Percentiles rank a stretch among this genome's conserved stretches.
Evolutionary conservation across 2,888 invertebrate genomes (phyloP).

Genomic region (Aethes cnicana): DNA sequence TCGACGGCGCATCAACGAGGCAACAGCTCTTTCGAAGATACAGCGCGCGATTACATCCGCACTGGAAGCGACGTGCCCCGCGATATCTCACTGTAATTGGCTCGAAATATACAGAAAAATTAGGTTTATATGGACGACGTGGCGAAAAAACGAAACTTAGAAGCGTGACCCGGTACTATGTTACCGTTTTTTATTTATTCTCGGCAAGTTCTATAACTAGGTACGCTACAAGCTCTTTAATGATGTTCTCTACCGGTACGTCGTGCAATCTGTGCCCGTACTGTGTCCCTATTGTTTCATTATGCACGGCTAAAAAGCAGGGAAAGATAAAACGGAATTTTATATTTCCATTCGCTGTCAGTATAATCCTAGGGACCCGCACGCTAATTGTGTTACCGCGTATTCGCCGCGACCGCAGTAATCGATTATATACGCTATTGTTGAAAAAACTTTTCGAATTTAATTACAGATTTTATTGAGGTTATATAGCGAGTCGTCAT

Average conservation of each 20-base stretch:
- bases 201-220: no score
- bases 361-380: slow-evolving; percentile 23
- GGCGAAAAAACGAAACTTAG: slow-evolving; percentile 7
- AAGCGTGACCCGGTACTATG: not conserved
- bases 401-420: slow-evolving; percentile 17
- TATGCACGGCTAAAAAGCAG: slow-evolving; percentile 27
- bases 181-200: slow-evolving; percentile 13
- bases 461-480: slow-evolving; percentile 27
- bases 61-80: slow-evolving; percentile 31
- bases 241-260: not conserved
- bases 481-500: slow-evolving; percentile 34
- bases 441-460: slow-evolving; percentile 14
- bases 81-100: slow-evolving; percentile 31
- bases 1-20: slow-evolving; percentile 34
- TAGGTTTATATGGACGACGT: slow-evolving; percentile 23
- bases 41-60: slow-evolving; percentile 26
- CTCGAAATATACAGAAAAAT: slow-evolving; percentile 28
- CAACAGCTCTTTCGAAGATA: slow-evolving; percentile 28
- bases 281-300: slow-evolving; percentile 25
- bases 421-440: slow-evolving; percentile 25
- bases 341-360: slow-evolving; percentile 27
- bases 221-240: no score
- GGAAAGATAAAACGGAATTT: slow-evolving; percentile 30
- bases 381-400: slow-evolving; percentile 25
- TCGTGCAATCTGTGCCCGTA: slow-evolving; percentile 18